These are phyloP conservation scores for Camptogramma bilineatum DNA, from an alignment of 2,888 invertebrate species.

Conservation along the genomic window DNA sequence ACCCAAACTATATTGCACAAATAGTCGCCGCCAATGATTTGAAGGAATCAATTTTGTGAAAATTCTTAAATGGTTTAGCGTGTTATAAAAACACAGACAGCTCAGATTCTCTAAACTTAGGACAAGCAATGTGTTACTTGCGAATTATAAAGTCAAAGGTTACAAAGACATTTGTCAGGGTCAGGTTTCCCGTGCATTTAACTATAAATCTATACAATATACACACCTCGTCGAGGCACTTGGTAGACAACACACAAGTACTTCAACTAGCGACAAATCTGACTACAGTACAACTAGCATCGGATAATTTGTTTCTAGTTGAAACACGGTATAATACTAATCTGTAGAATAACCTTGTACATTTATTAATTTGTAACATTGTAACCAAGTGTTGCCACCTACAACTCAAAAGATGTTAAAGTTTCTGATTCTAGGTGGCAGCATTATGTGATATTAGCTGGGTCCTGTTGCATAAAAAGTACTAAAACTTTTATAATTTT, in stretches of 20 bases:
- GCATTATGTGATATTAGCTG: constrained; percentile 21
- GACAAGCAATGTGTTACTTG: background rate
- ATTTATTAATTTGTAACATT: too few species aligned
- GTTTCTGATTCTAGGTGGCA: constrained; percentile 16
- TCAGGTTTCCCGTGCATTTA: constrained; percentile 9
- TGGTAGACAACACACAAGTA: constrained; percentile 47
- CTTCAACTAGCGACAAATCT: constrained; percentile 28
- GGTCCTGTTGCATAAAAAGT: constrained; percentile 2
- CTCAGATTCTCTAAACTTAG: background rate
- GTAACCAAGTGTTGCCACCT: constrained; percentile 47
- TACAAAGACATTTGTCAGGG: background rate
- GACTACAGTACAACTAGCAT: constrained; percentile 25
- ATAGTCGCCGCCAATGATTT: too few species aligned
- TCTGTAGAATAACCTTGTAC: constrained; percentile 24
- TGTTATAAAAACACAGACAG: background rate
- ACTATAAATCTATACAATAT: constrained; percentile 66
- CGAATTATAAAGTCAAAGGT: background rate
- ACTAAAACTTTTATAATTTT: background rate
- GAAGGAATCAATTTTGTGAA: background rate
- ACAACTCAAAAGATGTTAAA: constrained; percentile 27
- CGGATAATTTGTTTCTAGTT: constrained; percentile 28
- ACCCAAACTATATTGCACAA: too few species aligned
- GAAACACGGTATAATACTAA: constrained; percentile 26
- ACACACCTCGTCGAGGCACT: constrained; percentile 77
- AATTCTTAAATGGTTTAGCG: background rate